Conservation (phyloP, 2,113 vertebrate genomes). For the Hylia prasina region DNA sequence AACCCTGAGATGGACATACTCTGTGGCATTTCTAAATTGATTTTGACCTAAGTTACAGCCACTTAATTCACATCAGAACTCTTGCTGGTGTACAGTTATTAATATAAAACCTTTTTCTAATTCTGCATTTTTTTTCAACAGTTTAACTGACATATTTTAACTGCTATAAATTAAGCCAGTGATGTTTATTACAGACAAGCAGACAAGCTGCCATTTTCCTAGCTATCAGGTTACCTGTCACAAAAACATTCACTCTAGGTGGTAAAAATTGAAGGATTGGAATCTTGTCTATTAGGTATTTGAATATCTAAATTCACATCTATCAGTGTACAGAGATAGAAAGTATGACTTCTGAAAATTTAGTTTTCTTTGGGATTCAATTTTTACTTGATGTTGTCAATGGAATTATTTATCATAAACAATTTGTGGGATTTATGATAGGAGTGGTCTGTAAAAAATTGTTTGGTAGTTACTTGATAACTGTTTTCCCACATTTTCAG, state of each 20-base stretch:
- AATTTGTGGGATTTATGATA: constrained; percentile 1
- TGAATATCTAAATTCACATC: not conserved
- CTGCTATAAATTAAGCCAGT: not conserved
- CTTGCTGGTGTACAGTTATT: not conserved
- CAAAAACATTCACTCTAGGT: not conserved
- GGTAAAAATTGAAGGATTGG: not conserved
- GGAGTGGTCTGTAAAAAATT: not conserved
- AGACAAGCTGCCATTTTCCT: not conserved
- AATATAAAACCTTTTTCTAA: not conserved
- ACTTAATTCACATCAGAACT: not conserved
- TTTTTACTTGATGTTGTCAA: not conserved
- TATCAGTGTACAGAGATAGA: not conserved
- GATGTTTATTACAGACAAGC: not conserved
- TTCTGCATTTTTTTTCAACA: not conserved
- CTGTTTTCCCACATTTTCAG: not conserved
- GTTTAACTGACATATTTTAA: not conserved
- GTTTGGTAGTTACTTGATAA: not conserved
- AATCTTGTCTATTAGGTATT: not conserved
- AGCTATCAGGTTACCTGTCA: not conserved
- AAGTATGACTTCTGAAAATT: not conserved
- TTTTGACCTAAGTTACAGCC: not conserved
- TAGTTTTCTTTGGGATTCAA: not conserved
- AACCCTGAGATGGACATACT: not conserved
- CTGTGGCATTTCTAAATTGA: not conserved
- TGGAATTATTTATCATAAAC: constrained; percentile 10